These are phyloP conservation scores for Columba janthina DNA, from an alignment of 2,113 vertebrate species.

Conservation along the genomic window DNA sequence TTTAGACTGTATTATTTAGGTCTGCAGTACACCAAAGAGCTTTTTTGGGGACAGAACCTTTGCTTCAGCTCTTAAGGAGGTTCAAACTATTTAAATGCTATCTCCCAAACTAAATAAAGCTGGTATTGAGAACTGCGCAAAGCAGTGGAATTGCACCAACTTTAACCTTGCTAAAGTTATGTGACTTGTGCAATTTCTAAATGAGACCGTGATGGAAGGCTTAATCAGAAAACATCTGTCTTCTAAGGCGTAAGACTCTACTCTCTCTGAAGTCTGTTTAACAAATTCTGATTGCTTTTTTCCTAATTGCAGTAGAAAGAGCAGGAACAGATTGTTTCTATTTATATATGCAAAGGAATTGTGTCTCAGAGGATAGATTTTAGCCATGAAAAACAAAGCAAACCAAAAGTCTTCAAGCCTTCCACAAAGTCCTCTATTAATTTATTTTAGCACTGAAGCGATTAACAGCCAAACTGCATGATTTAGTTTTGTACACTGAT, in stretches of 20 bases:
- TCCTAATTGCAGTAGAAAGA: conserved; percentile 29
- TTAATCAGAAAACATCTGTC: conserved; percentile 62
- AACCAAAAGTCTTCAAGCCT: not conserved
- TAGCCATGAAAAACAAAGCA: not conserved
- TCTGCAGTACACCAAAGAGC: not conserved
- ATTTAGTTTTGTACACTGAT: not conserved
- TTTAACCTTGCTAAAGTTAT: not conserved
- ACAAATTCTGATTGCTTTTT: conserved; percentile 56
- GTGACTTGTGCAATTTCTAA: not conserved
- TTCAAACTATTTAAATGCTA: not conserved
- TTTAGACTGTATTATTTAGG: not conserved
- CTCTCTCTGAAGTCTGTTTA: conserved; percentile 30
- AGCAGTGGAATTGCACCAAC: not conserved
- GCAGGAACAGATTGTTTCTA: conserved; percentile 51
- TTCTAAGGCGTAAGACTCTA: not conserved
- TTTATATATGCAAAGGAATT: conserved; percentile 41
- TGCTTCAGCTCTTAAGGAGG: not conserved
- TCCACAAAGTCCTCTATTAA: not conserved
- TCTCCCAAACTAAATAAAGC: not conserved
- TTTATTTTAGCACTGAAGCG: not conserved
- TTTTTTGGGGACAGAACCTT: not conserved
- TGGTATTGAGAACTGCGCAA: not conserved
- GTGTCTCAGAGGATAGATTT: conserved; percentile 8
- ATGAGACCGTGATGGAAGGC: not conserved
- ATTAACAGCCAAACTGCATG: not conserved